Evolutionary conservation across 2,113 vertebrate species (phyloP).

Genomic region (Dromas ardeola): DNA sequence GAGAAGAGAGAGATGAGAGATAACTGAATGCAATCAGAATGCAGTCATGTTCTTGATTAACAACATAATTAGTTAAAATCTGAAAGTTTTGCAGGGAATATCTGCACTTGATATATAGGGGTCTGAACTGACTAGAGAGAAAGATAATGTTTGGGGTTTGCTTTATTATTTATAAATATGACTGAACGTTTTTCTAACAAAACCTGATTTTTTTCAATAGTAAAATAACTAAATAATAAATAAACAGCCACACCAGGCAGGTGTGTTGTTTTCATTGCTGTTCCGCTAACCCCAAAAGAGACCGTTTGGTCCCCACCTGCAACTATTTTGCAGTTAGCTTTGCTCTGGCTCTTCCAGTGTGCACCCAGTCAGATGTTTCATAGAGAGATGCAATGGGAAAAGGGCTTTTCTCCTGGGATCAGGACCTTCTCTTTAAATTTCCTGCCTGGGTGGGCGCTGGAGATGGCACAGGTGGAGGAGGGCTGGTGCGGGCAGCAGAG

Average conservation of each 20-base stretch:
- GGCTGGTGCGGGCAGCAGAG: neutral
- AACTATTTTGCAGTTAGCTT: neutral
- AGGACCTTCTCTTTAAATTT: neutral
- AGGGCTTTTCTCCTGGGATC: neutral
- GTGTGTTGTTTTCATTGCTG: neutral
- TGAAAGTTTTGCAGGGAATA: neutral
- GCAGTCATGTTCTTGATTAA: constrained; percentile 38
- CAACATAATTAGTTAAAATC: neutral
- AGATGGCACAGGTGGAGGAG: neutral
- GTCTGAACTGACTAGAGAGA: neutral
- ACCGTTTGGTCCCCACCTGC: neutral
- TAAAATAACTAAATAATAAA: neutral
- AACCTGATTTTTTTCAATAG: neutral
- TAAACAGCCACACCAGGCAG: neutral
- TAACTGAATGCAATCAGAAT: neutral
- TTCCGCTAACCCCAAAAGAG: neutral
- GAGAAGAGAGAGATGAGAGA: constrained; percentile 14
- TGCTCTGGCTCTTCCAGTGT: neutral
- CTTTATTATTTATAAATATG: neutral
- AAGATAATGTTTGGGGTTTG: neutral
- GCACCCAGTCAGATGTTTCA: neutral
- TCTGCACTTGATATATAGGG: neutral
- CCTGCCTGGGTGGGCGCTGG: neutral
- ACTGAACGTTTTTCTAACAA: neutral
- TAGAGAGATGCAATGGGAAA: neutral